Base-by-base conservation (phyloP, 2,113 vertebrate species). In the Sterna hirundo region DNA sequence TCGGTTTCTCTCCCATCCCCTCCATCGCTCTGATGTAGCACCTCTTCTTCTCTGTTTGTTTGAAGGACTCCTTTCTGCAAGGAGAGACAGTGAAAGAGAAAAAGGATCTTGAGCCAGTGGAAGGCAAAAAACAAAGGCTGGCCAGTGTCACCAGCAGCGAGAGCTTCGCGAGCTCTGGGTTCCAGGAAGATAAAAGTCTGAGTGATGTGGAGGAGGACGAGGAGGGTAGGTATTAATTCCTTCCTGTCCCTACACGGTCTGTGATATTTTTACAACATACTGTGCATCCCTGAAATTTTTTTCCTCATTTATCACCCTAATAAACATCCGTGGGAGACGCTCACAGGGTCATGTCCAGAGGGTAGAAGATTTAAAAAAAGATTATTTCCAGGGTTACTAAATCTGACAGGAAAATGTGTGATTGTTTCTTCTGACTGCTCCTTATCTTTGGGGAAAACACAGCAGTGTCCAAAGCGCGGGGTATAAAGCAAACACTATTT, bases 101-200 rank as follows among this genome's bases (percentile, higher is more conserved):
- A 96, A 97, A 86, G 58, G 83, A 88, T 70, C 74, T 69, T 42
- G 96, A 96, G 78, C 88, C 34, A 6, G 96, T 94, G 80, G 92
- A 96, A 93, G 83, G 86, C 69, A 91, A 97, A 75, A 98, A 96
- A 62, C 96, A 95, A 74, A 97, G 97, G 79, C 86, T 98, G 86
- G 92, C 94, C 57, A 98, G 98, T 13, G 65, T 98, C 68, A 97
- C 97, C 88, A 98, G 98, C 89, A 98, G 94, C 0, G 98, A 98
- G 87, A 98, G 98, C 85, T 96, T 97, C 0, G 96, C 96, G 0
- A 98, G 97, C 94, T 98, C 98, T 3, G 98, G 98, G 46, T 98
- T 98, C 96, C 98, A 98, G 85, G 98, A 98, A 96, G 98, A 98
- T 76, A 98, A 96, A 97, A 98, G 96, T 66, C 97, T 98, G 95